Evolutionary conservation across 2,888 invertebrate species (phyloP), one percentile per base, ranked within the genome.

Genomic region (Entomobrya multifasciata): DNA sequence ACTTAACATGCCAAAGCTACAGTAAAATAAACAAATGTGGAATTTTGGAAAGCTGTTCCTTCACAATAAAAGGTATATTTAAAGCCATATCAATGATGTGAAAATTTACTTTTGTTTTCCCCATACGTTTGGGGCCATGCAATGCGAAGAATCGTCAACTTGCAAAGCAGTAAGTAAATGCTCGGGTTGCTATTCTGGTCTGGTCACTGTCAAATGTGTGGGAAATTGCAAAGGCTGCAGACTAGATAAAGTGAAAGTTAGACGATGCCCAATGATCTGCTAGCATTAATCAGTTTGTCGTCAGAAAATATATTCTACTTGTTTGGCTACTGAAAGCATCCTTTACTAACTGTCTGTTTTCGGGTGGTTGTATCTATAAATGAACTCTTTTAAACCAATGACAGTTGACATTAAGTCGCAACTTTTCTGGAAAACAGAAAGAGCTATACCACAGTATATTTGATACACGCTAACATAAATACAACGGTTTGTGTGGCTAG

Each of bases 361-460:
- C n/a, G 88, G 88, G 87, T 88, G 88, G 87, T 88, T 88, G 86
- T 87, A 74, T 77, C 80, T 79, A n/a, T n/a, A 89, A 90, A 88
- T 89, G 88, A 89, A 86, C 87, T 85, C 87, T 88, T 88, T 90
- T 88, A 89, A n/a, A 90, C 88, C 89, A 90, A 88, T 80, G 88
- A 89, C 88, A 82, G 57, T 49, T 62, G 49, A 79, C 79, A 85
- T n/a, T 22, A 25, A 11, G 25, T 67, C 36, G 55, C 25, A 82
- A 82, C 30, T 82, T 57, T 76, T 36, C 8, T 36, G 30, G 1
- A 47, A 55, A 76, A 20, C 52, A 49, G n/a, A n/a, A n/a, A 36
- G 3, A n/a, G 8, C 27, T 52, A 30, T n/a, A 30, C 27, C n/a
- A 30, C 62, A 27, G n/a, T n/a, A 4, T 62, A n/a, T n/a, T n/a